These are phyloP conservation scores for Amia ocellicauda DNA, from an alignment of 2,113 vertebrate genomes.

Conservation along the genomic window DNA sequence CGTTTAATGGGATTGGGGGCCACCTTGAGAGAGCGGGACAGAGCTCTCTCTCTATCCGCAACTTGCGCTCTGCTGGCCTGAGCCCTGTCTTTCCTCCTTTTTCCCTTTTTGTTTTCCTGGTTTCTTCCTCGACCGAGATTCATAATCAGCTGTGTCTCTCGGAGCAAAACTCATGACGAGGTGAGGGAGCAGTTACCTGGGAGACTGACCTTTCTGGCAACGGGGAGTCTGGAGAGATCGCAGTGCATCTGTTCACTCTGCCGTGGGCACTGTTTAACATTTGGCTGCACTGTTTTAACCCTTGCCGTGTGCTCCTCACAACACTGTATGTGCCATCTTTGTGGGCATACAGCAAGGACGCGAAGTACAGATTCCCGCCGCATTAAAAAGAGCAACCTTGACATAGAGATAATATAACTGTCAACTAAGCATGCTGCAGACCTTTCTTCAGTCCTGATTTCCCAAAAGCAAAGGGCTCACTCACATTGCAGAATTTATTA, in stretches of 20 bases:
- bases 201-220: not conserved
- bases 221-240: not conserved
- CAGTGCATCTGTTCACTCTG: not conserved
- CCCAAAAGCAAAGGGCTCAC: too few relatives aligned
- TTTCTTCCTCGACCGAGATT: too few relatives aligned
- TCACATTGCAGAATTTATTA: too few relatives aligned
- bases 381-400: too few relatives aligned
- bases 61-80: not conserved
- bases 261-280: not conserved
- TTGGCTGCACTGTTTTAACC: not conserved
- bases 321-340: too few relatives aligned
- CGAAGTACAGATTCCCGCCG: too few relatives aligned
- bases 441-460: too few relatives aligned
- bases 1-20: not conserved
- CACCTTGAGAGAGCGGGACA: slow-evolving; percentile 5
- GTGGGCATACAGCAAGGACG: too few relatives aligned
- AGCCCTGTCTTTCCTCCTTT: not conserved
- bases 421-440: too few relatives aligned
- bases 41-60: not conserved
- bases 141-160: not conserved
- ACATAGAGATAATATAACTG: too few relatives aligned
- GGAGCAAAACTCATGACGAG: not conserved
- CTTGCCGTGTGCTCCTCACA: too few relatives aligned
- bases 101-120: not conserved
- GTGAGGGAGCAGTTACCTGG: slow-evolving; percentile 2